Percentiles rank a stretch among this genome's conserved stretches.
phyloP scores from a whole-genome alignment of 2,888 invertebrate species.

The Phytoseiulus persimilis region DNA sequence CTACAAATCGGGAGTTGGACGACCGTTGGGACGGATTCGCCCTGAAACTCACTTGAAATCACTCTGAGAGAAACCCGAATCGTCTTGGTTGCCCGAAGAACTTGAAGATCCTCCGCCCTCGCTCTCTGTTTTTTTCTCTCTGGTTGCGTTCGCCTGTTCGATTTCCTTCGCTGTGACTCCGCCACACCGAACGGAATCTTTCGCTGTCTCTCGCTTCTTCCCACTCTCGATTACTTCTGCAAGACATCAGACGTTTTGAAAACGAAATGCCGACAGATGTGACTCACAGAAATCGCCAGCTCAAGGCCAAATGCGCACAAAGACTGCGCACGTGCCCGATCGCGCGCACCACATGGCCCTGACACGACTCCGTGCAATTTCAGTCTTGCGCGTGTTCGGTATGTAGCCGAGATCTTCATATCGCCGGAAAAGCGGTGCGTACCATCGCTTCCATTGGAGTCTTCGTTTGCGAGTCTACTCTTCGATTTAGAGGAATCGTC shows the following conservation, averaged over 20 bases:
- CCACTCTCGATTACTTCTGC: not conserved
- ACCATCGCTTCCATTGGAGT: not conserved
- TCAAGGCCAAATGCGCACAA: too few relatives aligned
- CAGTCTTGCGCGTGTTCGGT: too few relatives aligned
- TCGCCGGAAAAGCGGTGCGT: not conserved
- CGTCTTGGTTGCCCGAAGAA: constrained; percentile 27
- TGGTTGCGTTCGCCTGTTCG: not conserved
- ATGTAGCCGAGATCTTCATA: too few relatives aligned
- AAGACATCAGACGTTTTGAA: not conserved
- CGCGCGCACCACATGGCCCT: too few relatives aligned
- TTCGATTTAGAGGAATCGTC: constrained; percentile 25
- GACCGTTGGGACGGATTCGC: not conserved
- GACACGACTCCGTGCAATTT: too few relatives aligned
- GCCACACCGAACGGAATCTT: not conserved
- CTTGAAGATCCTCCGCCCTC: not conserved
- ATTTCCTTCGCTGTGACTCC: not conserved
- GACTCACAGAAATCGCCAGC: too few relatives aligned
- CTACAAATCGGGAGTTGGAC: too few relatives aligned
- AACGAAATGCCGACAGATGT: too few relatives aligned
- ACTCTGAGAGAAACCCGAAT: constrained; percentile 13
- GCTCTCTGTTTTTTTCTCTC: constrained; percentile 1
- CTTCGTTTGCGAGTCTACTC: not conserved
- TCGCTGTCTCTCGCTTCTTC: not conserved
- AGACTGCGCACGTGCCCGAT: too few relatives aligned
- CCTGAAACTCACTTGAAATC: constrained; percentile 22